A percentile compares a stretch with the other conserved stretches of the same genome.
These are phyloP conservation scores for Euzophera pinguis DNA, from an alignment of 2,888 invertebrate genomes.

Conservation along the genomic window DNA sequence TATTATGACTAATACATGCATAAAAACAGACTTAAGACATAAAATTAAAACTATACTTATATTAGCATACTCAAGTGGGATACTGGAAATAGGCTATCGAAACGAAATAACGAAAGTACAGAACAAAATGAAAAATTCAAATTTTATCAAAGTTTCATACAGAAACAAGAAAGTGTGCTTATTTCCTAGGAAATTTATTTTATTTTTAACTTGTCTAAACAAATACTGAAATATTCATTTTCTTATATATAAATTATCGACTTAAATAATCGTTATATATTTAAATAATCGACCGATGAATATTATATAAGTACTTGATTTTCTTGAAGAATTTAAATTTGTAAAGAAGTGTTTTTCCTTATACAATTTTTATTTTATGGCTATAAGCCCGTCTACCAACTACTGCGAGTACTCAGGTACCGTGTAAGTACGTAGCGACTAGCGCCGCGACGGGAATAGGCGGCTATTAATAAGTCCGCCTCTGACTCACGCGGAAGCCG, in stretches of 20 bases:
- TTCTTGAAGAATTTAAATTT: not conserved
- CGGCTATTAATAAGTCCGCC: constrained; percentile 52
- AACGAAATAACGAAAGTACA: not conserved
- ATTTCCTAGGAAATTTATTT: no score
- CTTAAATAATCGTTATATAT: no score
- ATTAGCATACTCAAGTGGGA: constrained; percentile 10
- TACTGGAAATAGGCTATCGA: constrained; percentile 2
- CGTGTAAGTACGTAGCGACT: constrained; percentile 8
- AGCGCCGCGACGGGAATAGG: constrained; percentile 45
- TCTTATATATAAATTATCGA: not conserved
- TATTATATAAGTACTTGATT: no score
- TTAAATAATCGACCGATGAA: no score
- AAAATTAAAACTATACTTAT: not conserved
- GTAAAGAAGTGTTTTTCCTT: not conserved
- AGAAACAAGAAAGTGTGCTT: no score
- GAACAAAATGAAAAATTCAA: not conserved
- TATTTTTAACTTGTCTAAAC: no score
- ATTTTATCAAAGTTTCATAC: no score
- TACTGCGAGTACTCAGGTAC: not conserved
- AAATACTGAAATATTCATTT: not conserved
- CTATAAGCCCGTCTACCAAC: constrained; percentile 13
- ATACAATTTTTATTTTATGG: not conserved
- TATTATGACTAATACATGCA: not conserved
- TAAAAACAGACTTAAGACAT: not conserved
- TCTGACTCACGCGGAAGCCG: constrained; percentile 62